Conservation (phyloP, 2,113 vertebrate genomes). For the Aramus guarauna region DNA sequence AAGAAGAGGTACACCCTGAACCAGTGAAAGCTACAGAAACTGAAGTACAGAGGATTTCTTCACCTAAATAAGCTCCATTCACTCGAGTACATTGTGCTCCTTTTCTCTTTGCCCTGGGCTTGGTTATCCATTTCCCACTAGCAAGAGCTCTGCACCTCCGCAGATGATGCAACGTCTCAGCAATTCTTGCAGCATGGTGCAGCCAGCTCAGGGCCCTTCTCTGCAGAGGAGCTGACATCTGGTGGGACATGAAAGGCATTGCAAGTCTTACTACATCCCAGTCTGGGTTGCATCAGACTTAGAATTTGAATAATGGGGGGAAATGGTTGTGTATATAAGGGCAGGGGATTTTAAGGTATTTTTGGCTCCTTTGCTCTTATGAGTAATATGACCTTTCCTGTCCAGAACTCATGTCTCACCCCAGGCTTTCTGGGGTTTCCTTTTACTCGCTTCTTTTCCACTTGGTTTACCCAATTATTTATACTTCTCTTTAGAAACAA, state of each 20-base stretch:
- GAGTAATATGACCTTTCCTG: not conserved
- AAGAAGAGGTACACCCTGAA: not conserved
- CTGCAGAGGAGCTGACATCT: slow-evolving; percentile 55
- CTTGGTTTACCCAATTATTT: not conserved
- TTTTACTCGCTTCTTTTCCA: not conserved
- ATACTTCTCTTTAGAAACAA: not conserved
- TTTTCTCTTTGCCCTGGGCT: not conserved
- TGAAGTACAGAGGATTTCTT: not conserved
- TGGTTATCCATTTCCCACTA: not conserved
- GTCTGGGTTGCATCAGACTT: slow-evolving; percentile 53
- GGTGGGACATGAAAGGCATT: not conserved
- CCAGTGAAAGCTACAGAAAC: not conserved
- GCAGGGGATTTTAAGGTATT: not conserved
- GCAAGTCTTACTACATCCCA: slow-evolving; percentile 27
- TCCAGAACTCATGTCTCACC: not conserved
- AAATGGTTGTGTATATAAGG: not conserved
- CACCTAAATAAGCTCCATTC: not conserved
- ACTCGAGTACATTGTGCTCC: not conserved
- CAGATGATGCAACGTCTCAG: slow-evolving; percentile 34
- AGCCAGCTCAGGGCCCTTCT: not conserved
- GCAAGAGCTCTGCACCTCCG: not conserved
- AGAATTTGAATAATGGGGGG: not conserved
- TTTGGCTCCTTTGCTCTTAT: not conserved
- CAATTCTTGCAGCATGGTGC: not conserved
- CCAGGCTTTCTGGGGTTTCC: not conserved